phyloP scores from a whole-genome alignment of 2,888 invertebrate species.

The Odontocolon sp. region DNA sequence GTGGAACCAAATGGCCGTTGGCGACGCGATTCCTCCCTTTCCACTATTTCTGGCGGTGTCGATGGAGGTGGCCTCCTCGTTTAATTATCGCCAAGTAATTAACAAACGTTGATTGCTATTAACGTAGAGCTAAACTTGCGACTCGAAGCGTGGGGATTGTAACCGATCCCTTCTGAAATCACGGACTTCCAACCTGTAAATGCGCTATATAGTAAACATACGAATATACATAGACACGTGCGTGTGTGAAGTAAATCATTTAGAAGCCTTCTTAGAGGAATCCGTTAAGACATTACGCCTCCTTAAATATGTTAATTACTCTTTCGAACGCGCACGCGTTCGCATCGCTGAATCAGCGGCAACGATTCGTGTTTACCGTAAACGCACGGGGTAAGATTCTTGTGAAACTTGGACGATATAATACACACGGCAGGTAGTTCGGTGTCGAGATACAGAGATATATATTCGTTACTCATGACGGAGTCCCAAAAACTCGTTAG shows the following conservation, averaged over 20 bases:
- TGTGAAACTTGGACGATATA: not conserved
- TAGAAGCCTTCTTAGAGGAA: constrained; percentile 6
- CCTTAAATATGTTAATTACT: constrained; percentile 45
- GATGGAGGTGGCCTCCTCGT: constrained; percentile 44
- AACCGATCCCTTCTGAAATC: constrained; percentile 23
- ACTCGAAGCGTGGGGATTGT: not conserved
- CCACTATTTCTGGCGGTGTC: not conserved
- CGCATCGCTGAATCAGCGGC: constrained; percentile 1
- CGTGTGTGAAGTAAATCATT: no score
- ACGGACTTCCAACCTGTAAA: not conserved
- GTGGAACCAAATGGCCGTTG: constrained; percentile 29
- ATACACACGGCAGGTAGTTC: not conserved
- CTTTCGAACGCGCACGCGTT: constrained; percentile 15
- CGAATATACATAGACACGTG: no score
- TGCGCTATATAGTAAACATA: no score
- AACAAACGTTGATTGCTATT: constrained; percentile 77
- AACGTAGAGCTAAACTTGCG: constrained; percentile 61
- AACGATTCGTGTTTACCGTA: constrained; percentile 19
- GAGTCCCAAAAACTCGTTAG: constrained; percentile 17
- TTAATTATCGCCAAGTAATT: constrained; percentile 77
- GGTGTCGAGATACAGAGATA: no score
- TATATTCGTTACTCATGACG: not conserved
- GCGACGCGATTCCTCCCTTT: not conserved
- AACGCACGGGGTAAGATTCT: constrained; percentile 12
- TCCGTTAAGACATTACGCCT: constrained; percentile 49